phyloP scores from a whole-genome alignment of 2,888 invertebrate genomes.

The Hyposoter didymator region DNA sequence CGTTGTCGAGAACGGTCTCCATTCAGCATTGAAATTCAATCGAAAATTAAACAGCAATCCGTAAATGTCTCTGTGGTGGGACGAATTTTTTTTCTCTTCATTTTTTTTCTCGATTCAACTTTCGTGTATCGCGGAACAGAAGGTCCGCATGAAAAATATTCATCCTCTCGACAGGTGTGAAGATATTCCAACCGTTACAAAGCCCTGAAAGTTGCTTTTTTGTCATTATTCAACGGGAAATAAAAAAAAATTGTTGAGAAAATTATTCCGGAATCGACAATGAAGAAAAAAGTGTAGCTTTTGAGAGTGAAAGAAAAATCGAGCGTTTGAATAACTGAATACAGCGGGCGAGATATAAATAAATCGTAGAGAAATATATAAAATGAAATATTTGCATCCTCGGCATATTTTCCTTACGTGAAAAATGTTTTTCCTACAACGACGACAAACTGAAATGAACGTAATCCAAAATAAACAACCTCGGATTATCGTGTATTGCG shows the following conservation, averaged over 20 bases:
- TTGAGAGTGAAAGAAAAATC: background rate
- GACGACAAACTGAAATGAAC: background rate
- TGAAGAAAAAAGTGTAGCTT: background rate
- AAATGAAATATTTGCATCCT: background rate
- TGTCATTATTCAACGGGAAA: background rate
- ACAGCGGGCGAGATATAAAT: background rate
- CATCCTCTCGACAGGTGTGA: background rate
- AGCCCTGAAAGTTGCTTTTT: background rate
- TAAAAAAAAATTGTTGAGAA: background rate
- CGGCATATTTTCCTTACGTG: background rate
- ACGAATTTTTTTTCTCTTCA: background rate
- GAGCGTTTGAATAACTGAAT: constrained; percentile 1
- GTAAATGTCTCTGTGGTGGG: background rate
- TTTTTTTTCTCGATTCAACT: background rate
- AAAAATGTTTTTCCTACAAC: background rate
- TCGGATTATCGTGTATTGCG: background rate
- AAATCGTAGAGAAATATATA: background rate
- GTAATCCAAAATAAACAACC: background rate
- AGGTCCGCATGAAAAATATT: background rate
- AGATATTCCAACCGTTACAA: background rate
- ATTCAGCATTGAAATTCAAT: constrained; percentile 49
- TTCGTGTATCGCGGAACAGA: background rate
- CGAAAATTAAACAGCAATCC: constrained; percentile 16
- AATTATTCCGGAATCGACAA: background rate
- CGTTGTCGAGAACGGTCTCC: constrained; percentile 34